Percentiles rank a stretch among this genome's conserved stretches.
Conservation (phyloP, 1,140 invertebrate species). For the Dufourea novaeangliae region DNA sequence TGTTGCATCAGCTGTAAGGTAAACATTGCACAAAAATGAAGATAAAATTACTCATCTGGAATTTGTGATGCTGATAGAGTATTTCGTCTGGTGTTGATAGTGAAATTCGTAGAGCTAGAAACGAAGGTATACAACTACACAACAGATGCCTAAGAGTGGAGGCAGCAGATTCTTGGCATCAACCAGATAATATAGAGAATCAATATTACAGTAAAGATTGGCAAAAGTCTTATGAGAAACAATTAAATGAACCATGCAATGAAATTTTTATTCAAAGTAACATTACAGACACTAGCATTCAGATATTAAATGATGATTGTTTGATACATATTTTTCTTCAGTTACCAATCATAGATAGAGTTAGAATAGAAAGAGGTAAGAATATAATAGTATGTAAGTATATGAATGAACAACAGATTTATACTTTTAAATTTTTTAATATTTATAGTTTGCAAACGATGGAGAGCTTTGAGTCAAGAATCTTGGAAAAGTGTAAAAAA, state of each 20-base stretch:
- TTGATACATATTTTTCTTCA: slow-evolving; percentile 75
- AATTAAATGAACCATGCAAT: slow-evolving; percentile 18
- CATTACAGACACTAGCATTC: slow-evolving; percentile 61
- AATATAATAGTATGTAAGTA: background rate
- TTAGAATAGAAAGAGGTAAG: slow-evolving; percentile 75
- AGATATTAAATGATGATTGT: slow-evolving; percentile 77
- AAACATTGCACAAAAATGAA: slow-evolving; percentile 46
- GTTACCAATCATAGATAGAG: slow-evolving; percentile 73
- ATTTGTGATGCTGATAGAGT: background rate
- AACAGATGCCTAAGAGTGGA: slow-evolving; percentile 74
- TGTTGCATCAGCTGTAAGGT: slow-evolving; percentile 70
- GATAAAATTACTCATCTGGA: slow-evolving; percentile 19
- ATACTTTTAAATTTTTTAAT: slow-evolving; percentile 26
- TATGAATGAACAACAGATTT: background rate
- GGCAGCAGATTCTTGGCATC: slow-evolving; percentile 79
- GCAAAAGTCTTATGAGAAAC: slow-evolving; percentile 16
- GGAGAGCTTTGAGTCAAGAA: slow-evolving; percentile 70
- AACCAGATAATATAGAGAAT: slow-evolving; percentile 76
- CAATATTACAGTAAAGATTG: slow-evolving; percentile 63
- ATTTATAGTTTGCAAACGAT: slow-evolving; percentile 75
- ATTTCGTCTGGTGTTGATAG: too few relatives aligned
- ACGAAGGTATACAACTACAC: slow-evolving; percentile 71
- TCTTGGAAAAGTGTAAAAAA: slow-evolving; percentile 72
- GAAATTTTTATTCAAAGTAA: slow-evolving; percentile 58
- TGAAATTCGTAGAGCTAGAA: slow-evolving; percentile 70